Percentiles rank a stretch among this genome's conserved stretches.
phyloP scores from a whole-genome alignment of 2,888 invertebrate genomes.

The Apeira syringaria region DNA sequence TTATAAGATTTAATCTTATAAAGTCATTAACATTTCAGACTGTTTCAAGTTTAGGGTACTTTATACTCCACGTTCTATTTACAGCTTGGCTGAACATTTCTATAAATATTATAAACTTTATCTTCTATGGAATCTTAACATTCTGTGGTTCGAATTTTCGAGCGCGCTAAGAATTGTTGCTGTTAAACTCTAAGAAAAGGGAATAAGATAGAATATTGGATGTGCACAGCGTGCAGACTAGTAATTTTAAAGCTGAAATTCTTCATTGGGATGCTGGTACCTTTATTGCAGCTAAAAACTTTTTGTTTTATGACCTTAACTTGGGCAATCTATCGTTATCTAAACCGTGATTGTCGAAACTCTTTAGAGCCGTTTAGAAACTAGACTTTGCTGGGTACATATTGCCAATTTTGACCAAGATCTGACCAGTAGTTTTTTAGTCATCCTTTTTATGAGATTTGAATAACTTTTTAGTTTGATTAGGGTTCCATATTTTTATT shows the following conservation, averaged over 20 bases:
- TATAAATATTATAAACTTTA: slow-evolving; percentile 20
- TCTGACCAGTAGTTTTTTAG: too few species aligned
- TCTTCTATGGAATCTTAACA: slow-evolving; percentile 14
- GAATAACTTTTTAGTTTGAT: too few species aligned
- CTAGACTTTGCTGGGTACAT: too few species aligned
- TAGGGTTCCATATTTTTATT: too few species aligned
- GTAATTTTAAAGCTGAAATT: not conserved
- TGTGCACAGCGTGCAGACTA: not conserved
- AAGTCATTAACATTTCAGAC: slow-evolving; percentile 21
- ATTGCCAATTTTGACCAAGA: too few species aligned
- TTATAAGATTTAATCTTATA: slow-evolving; percentile 10
- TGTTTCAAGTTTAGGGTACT: slow-evolving; percentile 15
- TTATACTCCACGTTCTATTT: slow-evolving; percentile 20
- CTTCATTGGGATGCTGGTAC: not conserved
- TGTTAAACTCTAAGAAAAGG: slow-evolving; percentile 3
- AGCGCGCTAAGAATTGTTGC: slow-evolving; percentile 1
- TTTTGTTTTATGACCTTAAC: too few species aligned
- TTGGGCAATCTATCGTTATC: too few species aligned
- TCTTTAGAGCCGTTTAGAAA: too few species aligned
- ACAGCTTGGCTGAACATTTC: slow-evolving; percentile 13
- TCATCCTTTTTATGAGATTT: too few species aligned
- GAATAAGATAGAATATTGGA: not conserved
- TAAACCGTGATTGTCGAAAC: too few species aligned
- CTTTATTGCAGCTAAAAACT: too few species aligned
- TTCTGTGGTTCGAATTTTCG: slow-evolving; percentile 10